A percentile compares a stretch with the other conserved stretches of the same genome.
Conservation (phyloP, 2,113 vertebrate species). For the Bubo scandiacus region DNA sequence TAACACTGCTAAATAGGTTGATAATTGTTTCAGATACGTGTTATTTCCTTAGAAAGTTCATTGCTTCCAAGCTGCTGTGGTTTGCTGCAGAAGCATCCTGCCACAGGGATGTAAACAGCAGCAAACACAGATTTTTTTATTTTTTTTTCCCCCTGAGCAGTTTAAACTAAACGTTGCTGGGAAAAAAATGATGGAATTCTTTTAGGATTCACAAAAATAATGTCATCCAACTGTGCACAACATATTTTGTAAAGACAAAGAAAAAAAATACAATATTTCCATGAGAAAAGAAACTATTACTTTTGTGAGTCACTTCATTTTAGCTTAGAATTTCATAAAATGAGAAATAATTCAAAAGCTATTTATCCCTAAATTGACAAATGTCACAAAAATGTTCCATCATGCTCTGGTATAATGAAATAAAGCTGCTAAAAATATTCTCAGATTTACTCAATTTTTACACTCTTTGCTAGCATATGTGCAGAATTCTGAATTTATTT, state of each 20-base stretch:
- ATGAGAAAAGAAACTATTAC: neutral
- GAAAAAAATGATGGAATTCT: neutral
- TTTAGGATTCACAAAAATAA: neutral
- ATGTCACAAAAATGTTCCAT: neutral
- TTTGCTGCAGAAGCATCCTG: neutral
- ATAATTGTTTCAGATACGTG: neutral
- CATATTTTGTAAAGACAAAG: neutral
- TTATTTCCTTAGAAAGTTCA: neutral
- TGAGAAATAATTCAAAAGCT: neutral
- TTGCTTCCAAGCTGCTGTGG: neutral
- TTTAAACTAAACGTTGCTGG: neutral
- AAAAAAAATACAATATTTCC: neutral
- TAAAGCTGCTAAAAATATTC: neutral
- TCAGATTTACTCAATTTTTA: neutral
- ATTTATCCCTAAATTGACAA: neutral
- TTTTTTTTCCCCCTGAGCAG: neutral
- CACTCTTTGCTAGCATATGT: neutral
- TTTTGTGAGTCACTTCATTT: neutral
- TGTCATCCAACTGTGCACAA: neutral
- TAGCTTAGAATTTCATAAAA: neutral
- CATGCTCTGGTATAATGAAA: neutral
- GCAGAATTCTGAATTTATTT: neutral
- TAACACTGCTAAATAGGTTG: neutral
- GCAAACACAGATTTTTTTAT: neutral
- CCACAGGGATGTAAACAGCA: neutral